phyloP scores from a whole-genome alignment of 2,797 vertebrate genomes.

The Lagodon rhomboides region DNA sequence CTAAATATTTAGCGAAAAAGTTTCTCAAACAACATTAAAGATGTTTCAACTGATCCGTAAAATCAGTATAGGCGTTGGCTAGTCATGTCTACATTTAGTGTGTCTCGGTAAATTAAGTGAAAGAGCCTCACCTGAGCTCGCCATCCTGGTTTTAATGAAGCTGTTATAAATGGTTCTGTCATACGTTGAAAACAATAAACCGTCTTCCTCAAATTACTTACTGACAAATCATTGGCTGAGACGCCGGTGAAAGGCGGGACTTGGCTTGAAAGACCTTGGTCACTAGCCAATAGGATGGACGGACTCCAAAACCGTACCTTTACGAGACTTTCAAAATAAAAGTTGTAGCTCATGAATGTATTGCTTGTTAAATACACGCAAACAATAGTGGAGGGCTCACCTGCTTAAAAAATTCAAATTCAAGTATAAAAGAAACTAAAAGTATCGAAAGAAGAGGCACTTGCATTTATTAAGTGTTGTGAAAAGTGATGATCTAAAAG shows the following conservation, averaged over 20 bases:
- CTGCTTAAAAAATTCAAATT: neutral
- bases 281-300: conserved; percentile 20
- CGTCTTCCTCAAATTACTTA: conserved; percentile 9
- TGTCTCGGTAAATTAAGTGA: neutral
- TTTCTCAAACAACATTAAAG: neutral
- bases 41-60: neutral
- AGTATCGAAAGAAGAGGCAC: neutral
- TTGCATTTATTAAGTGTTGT: neutral
- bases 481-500: too few relatives aligned
- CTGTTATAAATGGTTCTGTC: neutral
- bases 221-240: conserved; percentile 45
- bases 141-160: conserved; percentile 41
- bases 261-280: neutral
- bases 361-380: neutral
- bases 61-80: neutral
- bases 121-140: conserved; percentile 52
- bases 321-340: conserved; percentile 55
- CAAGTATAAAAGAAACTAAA: neutral
- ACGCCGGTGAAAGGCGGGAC: conserved; percentile 26
- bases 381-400: neutral
- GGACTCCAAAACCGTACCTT: neutral
- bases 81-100: too few relatives aligned
- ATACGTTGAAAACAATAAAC: neutral
- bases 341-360: neutral
- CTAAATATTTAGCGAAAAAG: neutral